Base-by-base conservation (phyloP, 2,888 invertebrate species). In the Coleophora deauratella region DNA sequence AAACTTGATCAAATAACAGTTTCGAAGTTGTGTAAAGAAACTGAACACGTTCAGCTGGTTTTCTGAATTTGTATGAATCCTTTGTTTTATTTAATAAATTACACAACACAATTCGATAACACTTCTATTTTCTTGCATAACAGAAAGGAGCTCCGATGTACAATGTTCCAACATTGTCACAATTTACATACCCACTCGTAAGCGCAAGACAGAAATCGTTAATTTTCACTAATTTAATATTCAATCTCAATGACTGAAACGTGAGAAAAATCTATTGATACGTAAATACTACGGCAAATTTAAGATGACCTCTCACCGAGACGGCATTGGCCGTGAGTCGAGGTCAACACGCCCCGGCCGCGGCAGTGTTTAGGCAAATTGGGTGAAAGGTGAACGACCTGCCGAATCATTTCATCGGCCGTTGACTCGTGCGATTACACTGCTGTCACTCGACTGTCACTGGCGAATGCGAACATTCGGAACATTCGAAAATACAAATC, bases 311-410 rank as follows among this genome's bases (percentile, higher is more conserved):
- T 4, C 31, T 31, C 9, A 7, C 9, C 31, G 31, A 10, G 49
- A 56, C 53, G 46, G 47, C 51, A 35, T 38, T 45, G 46, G 43
- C 42, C 49, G 55, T 45, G 49, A 48, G 54, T 53, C 48, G 54
- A 50, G 59, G 57, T 54, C 66, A 55, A 57, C 61, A 48, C 54
- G 59, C 57, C 57, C 55, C 57, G 61, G 63, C 48, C 62, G 69
- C 42, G 43, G 21, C 45, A 54, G 59, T 60, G 66, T 72, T 71
- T 73, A 68, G 62, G 67, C 67, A 76, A 79, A 76, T 72, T 79
- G 68, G 78, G 79, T 79, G 74, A 79, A 75, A 77, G 77, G 75
- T 79, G 62, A 76, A 69, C 47, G 68, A 66, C 60, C 76, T 42
- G 32, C 48, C 56, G 61, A 61, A 63, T 66, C 72, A 72, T 75